These are phyloP conservation scores for Bubalus kerabau DNA, from an alignment of 2,113 vertebrate species.

Conservation along the genomic window DNA sequence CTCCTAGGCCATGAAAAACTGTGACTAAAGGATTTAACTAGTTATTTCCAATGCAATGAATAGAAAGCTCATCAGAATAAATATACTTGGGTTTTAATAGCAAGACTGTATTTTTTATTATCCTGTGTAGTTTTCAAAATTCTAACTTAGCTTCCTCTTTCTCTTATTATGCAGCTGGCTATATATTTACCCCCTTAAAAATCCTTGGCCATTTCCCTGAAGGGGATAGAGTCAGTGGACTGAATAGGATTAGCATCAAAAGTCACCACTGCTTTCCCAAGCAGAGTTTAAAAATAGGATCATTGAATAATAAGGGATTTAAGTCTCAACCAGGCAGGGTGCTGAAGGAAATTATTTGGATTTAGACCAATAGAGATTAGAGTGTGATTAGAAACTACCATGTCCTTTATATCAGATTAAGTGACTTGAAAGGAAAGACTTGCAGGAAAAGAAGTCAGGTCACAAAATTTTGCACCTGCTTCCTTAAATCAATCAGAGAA, in stretches of 20 bases:
- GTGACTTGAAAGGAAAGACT: conserved; percentile 58
- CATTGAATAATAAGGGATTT: conserved; percentile 72
- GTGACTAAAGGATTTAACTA: neutral
- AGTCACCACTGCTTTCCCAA: conserved; percentile 61
- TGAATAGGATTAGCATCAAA: conserved; percentile 67
- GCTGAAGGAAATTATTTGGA: conserved; percentile 68
- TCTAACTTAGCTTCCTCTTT: conserved; percentile 16
- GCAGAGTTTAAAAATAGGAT: conserved; percentile 65
- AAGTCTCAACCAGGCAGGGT: conserved; percentile 49
- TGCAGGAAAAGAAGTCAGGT: conserved; percentile 1
- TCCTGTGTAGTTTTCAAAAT: neutral
- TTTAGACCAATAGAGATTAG: conserved; percentile 61
- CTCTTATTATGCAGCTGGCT: conserved; percentile 5
- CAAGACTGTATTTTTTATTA: conserved; percentile 11
- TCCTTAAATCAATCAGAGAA: conserved; percentile 40
- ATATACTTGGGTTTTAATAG: neutral
- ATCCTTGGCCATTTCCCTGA: conserved; percentile 59
- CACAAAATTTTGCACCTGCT: conserved; percentile 48
- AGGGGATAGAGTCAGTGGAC: conserved; percentile 51
- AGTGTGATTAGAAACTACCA: conserved; percentile 55
- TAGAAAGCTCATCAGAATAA: neutral
- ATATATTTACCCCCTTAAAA: conserved; percentile 54
- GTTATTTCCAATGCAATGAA: conserved; percentile 23
- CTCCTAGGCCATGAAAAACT: neutral
- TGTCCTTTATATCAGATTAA: conserved; percentile 66